Base-by-base conservation (phyloP, 2,797 vertebrate species). In the Coreius guichenoti region DNA sequence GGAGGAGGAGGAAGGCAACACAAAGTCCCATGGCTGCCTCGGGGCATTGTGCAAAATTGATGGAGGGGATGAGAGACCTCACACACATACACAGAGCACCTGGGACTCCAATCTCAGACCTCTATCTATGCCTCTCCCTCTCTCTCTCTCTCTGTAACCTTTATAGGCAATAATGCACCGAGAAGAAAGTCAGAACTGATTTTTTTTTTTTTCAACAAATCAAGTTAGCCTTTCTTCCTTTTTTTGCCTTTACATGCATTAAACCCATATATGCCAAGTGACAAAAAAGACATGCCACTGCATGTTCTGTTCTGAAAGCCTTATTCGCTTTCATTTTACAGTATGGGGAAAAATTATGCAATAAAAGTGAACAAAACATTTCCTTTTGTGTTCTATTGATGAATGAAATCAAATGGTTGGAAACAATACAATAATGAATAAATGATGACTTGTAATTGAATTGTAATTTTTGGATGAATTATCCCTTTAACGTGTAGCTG, bases 11-110 rank as follows among this genome's bases (percentile, higher is more conserved):
- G 58, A 79, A 88, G 90, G 76, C 79, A 86, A 85, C 88, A 84
- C 88, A 88, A 86, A 91, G 89, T 84, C 89, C 89, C 87, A 86
- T 36, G 80, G 86, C 86, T 84, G 91, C 91, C 92, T 87, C 49
- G 3, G 88, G 92, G 89, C 89, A 88, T 78, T 87, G 87, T 92
- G 86, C 90, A 93, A 91, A 92, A 92, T 93, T 91, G 81, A 93
- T 93, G 88, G 88, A 90, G 91, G 54, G 87, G 88, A 76, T 91
- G 87, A 87, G 88, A 86, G 89, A 90, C 89, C 85, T 91, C 86
- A 68, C 86, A 84, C 82, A 86, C 80, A 85, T 83, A 86, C 85
- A 70, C 49, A 85, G 72, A 76, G 87, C 87, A 84, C 74, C 77
- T 63, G 80, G n/a, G 77, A 69, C 86, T 81, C 70, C 65, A 88